A percentile compares a stretch with the other conserved stretches of the same genome.
These are phyloP conservation scores for Carollia perspicillata DNA, from an alignment of 2,113 vertebrate species.

Conservation along the genomic window DNA sequence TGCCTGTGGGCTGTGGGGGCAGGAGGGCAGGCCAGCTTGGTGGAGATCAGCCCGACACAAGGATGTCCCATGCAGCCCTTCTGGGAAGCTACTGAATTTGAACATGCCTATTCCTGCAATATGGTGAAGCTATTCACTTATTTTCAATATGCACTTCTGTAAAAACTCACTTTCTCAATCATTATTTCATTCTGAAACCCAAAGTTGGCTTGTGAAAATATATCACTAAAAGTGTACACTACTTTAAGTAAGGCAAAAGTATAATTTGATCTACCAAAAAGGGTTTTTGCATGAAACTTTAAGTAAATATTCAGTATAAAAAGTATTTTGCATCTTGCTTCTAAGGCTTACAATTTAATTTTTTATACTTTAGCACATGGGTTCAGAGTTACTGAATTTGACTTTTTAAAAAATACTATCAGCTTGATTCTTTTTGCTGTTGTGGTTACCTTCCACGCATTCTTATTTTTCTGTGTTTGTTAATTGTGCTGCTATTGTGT, in stretches of 20 bases:
- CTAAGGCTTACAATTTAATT: not conserved
- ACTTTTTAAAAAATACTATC: not conserved
- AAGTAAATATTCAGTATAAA: not conserved
- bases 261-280: not conserved
- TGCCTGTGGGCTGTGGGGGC: accelerated
- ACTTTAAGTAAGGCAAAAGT: not conserved
- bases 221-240: not conserved
- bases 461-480: not conserved
- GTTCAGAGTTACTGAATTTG: not conserved
- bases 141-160: not conserved
- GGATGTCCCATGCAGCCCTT: accelerated
- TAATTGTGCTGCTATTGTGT: constrained; percentile 13
- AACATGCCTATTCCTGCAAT: not conserved
- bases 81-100: not conserved
- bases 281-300: not conserved
- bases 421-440: not conserved
- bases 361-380: not conserved
- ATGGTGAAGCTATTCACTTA: not conserved
- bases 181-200: not conserved
- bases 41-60: accelerated
- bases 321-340: not conserved
- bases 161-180: not conserved
- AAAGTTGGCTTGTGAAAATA: not conserved
- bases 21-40: accelerated
- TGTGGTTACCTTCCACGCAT: not conserved